Evolutionary conservation across 2,888 invertebrate genomes (phyloP).

Genomic region (Ichneumon xanthorius): DNA sequence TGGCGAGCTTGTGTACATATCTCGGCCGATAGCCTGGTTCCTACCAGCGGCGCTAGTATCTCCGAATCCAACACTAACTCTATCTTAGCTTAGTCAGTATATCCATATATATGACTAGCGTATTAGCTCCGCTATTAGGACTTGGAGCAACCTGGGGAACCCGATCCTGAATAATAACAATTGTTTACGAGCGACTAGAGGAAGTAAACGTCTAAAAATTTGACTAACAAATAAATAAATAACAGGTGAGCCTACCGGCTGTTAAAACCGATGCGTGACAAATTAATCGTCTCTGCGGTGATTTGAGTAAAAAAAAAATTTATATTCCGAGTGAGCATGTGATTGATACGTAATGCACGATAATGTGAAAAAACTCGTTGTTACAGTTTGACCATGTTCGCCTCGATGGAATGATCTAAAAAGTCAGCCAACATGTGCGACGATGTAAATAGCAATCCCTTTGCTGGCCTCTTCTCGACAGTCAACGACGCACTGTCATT

Average conservation of each 20-base stretch:
- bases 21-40: too few species aligned
- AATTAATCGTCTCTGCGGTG: not conserved
- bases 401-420: not conserved
- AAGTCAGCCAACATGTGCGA: conserved; percentile 77
- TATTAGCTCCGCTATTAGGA: too few species aligned
- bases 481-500: conserved; percentile 78
- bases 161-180: not conserved
- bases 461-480: conserved; percentile 83
- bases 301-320: not conserved
- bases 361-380: not conserved
- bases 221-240: not conserved
- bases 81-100: too few species aligned
- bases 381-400: conserved; percentile 4
- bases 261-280: not conserved
- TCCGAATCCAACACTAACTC: too few species aligned
- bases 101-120: too few species aligned
- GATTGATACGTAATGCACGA: not conserved
- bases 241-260: not conserved
- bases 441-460: conserved; percentile 84
- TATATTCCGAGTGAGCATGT: not conserved
- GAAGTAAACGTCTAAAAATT: not conserved
- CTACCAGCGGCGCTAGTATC: too few species aligned
- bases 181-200: not conserved
- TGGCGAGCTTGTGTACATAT: too few species aligned
- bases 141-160: too few species aligned